A percentile compares a stretch with the other conserved stretches of the same genome.
Evolutionary conservation across 2,797 vertebrate genomes (phyloP).

Genomic region (Sebastes itinus): DNA sequence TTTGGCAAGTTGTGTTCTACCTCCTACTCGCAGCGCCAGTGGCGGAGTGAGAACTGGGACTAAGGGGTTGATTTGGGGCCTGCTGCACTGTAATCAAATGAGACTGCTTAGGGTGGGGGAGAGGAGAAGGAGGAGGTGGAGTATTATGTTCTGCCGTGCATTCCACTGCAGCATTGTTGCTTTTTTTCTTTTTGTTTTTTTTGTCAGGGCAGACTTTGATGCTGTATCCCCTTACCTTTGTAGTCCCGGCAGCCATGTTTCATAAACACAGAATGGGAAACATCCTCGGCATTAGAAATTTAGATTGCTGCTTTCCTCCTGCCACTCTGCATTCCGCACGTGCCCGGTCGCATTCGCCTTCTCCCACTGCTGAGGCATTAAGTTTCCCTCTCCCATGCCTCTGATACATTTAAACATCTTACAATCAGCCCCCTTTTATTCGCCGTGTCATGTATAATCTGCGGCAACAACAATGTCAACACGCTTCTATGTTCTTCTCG

Average conservation of each 20-base stretch:
- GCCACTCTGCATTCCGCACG: constrained; percentile 77
- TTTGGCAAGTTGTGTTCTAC: constrained; percentile 69
- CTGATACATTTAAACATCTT: constrained; percentile 77
- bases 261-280: constrained; percentile 84
- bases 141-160: constrained; percentile 78
- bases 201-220: constrained; percentile 82
- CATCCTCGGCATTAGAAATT: constrained; percentile 86
- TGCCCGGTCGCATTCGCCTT: constrained; percentile 76
- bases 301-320: constrained; percentile 74
- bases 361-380: constrained; percentile 69
- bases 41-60: constrained; percentile 58
- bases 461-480: constrained; percentile 75
- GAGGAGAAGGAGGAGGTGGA: constrained; percentile 69
- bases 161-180: constrained; percentile 78
- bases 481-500: constrained; percentile 42
- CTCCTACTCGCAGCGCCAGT: constrained; percentile 64
- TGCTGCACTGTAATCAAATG: constrained; percentile 79
- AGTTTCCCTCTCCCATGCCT: constrained; percentile 76
- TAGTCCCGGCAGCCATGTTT: constrained; percentile 85
- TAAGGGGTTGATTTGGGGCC: constrained; percentile 73
- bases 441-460: constrained; percentile 80
- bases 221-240: constrained; percentile 84
- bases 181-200: constrained; percentile 82
- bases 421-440: constrained; percentile 73
- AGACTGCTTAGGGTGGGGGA: constrained; percentile 70